phyloP scores from a whole-genome alignment of 2,888 invertebrate genomes.

The Oscheius sp. region DNA sequence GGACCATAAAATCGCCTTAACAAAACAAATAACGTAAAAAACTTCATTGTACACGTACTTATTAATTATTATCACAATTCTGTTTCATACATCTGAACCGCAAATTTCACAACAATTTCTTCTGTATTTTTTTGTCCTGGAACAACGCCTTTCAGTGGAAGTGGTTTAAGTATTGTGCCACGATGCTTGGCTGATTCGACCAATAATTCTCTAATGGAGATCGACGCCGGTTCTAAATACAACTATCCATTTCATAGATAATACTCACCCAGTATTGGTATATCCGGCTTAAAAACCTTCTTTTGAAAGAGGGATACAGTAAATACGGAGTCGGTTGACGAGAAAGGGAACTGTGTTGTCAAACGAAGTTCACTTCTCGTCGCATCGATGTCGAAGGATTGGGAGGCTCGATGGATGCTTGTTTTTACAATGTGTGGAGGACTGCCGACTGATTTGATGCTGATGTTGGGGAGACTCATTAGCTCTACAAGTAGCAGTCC shows the following conservation, averaged over 20 bases:
- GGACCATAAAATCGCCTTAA: no score
- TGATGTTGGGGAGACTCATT: not conserved
- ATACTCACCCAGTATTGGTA: conserved; percentile 30
- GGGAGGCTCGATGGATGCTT: not conserved
- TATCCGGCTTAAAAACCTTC: conserved; percentile 33
- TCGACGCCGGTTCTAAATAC: conserved; percentile 26
- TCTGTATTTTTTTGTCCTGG: conserved; percentile 22
- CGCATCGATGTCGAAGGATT: conserved; percentile 10
- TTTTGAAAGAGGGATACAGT: conserved; percentile 20
- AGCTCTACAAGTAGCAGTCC: conserved; percentile 18
- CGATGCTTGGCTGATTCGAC: conserved; percentile 32
- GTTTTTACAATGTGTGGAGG: conserved; percentile 7
- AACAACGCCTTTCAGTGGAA: conserved; percentile 12
- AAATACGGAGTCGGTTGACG: conserved; percentile 9
- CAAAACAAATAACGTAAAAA: not conserved
- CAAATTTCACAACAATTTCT: conserved; percentile 33
- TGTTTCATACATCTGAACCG: conserved; percentile 35
- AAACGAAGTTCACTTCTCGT: conserved; percentile 8
- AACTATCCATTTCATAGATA: not conserved
- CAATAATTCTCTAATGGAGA: conserved; percentile 26
- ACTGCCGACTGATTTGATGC: conserved; percentile 2
- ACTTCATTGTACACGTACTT: not conserved
- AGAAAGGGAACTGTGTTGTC: conserved; percentile 35
- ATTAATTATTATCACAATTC: conserved; percentile 18
- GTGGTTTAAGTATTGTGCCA: conserved; percentile 34